Conservation (phyloP, 1,140 invertebrate genomes). For the Caerostris darwini region DNA sequence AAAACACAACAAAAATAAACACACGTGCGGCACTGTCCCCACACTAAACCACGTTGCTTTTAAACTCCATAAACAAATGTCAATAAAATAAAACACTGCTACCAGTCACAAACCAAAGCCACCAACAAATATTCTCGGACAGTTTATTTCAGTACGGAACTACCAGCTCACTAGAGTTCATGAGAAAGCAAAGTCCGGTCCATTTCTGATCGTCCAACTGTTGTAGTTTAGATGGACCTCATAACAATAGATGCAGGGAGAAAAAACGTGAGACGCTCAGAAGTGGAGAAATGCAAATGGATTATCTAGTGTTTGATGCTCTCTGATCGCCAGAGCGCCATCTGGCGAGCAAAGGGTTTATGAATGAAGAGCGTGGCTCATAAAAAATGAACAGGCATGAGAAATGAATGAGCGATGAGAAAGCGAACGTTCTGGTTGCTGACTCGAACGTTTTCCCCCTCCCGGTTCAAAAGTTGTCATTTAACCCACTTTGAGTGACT, state of each 20-base stretch:
- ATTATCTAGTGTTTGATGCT: not conserved
- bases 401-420: not conserved
- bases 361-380: not conserved
- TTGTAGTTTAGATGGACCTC: not conserved
- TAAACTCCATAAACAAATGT: not conserved
- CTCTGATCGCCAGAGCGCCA: not conserved
- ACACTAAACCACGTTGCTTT: not conserved
- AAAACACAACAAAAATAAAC: slow-evolving; percentile 23
- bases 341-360: slow-evolving; percentile 1
- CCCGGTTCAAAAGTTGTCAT: not conserved
- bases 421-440: not conserved
- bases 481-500: not conserved
- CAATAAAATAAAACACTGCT: not conserved
- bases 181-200: not conserved
- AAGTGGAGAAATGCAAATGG: slow-evolving; percentile 49
- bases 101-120: not conserved
- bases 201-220: not conserved
- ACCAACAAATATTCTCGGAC: not conserved
- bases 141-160: not conserved
- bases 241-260: slow-evolving; percentile 32
- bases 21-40: slow-evolving; percentile 30
- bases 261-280: slow-evolving; percentile 34
- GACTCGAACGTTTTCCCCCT: not conserved
- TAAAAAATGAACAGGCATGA: not conserved
- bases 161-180: not conserved